Evolutionary conservation across 1,140 invertebrate genomes (phyloP).

Genomic region (Leptoteleia sp.): DNA sequence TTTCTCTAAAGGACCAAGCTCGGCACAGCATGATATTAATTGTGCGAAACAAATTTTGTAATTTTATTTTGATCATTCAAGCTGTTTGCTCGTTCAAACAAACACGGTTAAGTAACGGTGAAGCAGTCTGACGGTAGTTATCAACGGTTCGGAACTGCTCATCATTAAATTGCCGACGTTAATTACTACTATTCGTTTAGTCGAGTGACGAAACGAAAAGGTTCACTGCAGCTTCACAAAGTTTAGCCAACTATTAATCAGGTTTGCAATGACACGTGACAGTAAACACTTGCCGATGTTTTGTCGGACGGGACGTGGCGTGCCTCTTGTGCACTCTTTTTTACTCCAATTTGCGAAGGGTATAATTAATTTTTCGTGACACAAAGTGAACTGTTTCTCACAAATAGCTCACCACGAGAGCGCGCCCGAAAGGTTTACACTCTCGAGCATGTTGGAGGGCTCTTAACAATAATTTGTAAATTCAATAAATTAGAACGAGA

Average conservation of each 20-base stretch:
- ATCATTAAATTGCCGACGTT: conserved; percentile 58
- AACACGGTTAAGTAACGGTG: conserved; percentile 20
- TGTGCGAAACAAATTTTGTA: conserved; percentile 12
- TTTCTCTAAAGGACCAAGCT: neutral
- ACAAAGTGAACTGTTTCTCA: conserved; percentile 32
- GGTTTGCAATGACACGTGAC: conserved; percentile 64
- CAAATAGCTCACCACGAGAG: conserved; percentile 25
- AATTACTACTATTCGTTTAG: conserved; percentile 56
- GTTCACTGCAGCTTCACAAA: conserved; percentile 65
- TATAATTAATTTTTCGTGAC: conserved; percentile 68
- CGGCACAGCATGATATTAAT: conserved; percentile 23
- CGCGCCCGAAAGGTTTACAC: neutral
- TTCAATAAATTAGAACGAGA: conserved; percentile 12
- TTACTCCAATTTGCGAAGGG: conserved; percentile 23
- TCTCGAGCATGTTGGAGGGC: conserved; percentile 1
- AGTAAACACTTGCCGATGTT: conserved; percentile 69
- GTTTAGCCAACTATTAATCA: conserved; percentile 72
- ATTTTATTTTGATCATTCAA: conserved; percentile 31
- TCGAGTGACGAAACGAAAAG: conserved; percentile 49
- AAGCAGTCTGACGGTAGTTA: conserved; percentile 10
- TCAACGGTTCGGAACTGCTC: conserved; percentile 24
- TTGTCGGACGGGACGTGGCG: conserved; percentile 25
- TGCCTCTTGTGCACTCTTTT: conserved; percentile 28
- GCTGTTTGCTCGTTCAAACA: conserved; percentile 31
- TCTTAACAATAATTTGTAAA: conserved; percentile 12